phyloP scores from a whole-genome alignment of 2,888 invertebrate genomes.

The Phlogophora meticulosa region DNA sequence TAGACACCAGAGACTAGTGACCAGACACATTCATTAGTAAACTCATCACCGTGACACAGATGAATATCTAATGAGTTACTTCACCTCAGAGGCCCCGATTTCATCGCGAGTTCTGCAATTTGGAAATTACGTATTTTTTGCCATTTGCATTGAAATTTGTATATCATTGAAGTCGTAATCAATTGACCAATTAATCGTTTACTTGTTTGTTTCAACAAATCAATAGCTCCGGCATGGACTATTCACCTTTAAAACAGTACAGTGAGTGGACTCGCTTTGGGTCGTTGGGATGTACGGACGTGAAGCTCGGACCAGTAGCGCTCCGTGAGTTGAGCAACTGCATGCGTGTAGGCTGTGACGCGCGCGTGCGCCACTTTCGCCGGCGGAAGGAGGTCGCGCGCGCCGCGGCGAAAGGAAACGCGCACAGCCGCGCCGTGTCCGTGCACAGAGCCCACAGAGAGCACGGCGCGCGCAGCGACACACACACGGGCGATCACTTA shows the following conservation, averaged over 20 bases:
- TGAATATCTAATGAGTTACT: constrained; percentile 20
- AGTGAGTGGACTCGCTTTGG: not conserved
- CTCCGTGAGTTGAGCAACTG: constrained; percentile 45
- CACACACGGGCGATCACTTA: constrained; percentile 40
- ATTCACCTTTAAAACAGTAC: too few species aligned
- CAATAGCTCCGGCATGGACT: not conserved
- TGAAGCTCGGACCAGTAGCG: constrained; percentile 7
- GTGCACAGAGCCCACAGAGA: constrained; percentile 16
- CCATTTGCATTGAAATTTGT: constrained; percentile 29
- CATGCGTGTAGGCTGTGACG: constrained; percentile 40
- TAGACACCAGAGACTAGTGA: too few species aligned
- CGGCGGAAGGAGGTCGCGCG: constrained; percentile 73
- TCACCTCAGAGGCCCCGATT: constrained; percentile 11
- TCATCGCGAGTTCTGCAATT: constrained; percentile 7
- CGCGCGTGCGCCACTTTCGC: constrained; percentile 72
- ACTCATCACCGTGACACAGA: constrained; percentile 31
- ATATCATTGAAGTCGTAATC: constrained; percentile 22
- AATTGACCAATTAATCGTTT: constrained; percentile 1
- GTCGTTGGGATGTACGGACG: not conserved
- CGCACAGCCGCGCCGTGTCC: constrained; percentile 56
- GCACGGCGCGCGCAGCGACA: not conserved
- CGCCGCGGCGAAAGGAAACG: constrained; percentile 74
- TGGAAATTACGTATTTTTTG: constrained; percentile 14
- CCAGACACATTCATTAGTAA: not conserved
- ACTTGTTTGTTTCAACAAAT: not conserved